phyloP scores from a whole-genome alignment of 2,113 vertebrate species.

The Pardalotus punctatus region DNA sequence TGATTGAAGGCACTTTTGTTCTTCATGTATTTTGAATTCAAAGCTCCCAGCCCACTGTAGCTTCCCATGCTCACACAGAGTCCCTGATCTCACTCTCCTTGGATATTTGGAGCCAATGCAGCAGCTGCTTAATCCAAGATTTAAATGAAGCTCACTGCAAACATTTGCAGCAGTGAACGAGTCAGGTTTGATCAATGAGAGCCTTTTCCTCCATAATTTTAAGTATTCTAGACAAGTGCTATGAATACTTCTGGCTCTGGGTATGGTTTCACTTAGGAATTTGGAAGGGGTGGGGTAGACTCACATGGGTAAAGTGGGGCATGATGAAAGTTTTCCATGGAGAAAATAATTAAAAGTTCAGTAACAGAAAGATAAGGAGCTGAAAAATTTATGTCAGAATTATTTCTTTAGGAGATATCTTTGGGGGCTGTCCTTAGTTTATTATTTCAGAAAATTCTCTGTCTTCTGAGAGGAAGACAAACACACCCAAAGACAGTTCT shows the following conservation, averaged over 20 bases:
- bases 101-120: constrained; percentile 33
- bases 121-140: constrained; percentile 59
- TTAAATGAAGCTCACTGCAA: constrained; percentile 46
- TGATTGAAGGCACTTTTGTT: background rate
- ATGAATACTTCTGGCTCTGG: background rate
- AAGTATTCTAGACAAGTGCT: constrained; percentile 41
- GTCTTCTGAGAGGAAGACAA: background rate
- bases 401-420: background rate
- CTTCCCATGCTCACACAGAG: background rate
- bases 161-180: constrained; percentile 45
- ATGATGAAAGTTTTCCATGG: constrained; percentile 3
- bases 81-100: background rate
- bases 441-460: constrained; percentile 1
- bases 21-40: background rate
- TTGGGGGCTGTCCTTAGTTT: background rate
- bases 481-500: background rate
- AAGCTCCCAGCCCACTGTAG: background rate
- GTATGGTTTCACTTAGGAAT: constrained; percentile 56
- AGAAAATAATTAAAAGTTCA: background rate
- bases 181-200: constrained; percentile 38
- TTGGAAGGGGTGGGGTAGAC: background rate
- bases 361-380: background rate
- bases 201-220: constrained; percentile 40
- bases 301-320: background rate
- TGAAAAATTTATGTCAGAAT: background rate